These are phyloP conservation scores for Polyommatus icarus DNA, from an alignment of 2,888 invertebrate genomes.

Conservation along the genomic window DNA sequence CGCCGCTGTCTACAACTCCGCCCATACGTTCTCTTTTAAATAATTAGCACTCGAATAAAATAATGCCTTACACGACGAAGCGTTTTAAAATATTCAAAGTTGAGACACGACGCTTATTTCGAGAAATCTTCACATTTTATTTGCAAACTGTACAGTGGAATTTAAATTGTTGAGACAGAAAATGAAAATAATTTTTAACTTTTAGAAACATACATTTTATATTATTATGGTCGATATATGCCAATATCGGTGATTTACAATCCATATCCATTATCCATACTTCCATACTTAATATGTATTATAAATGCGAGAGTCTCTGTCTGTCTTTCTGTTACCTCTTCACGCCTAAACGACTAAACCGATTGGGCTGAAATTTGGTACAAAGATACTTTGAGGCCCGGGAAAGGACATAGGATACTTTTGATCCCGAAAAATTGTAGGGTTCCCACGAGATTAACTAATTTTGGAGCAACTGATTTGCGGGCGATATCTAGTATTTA, in stretches of 20 bases:
- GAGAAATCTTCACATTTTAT: neutral
- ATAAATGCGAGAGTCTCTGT: too few relatives aligned
- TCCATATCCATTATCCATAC: too few relatives aligned
- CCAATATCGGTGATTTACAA: neutral
- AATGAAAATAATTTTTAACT: neutral
- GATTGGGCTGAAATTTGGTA: too few relatives aligned
- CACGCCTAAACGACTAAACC: too few relatives aligned
- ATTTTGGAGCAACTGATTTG: too few relatives aligned
- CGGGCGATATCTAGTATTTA: neutral
- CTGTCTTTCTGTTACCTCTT: too few relatives aligned
- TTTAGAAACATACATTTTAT: neutral
- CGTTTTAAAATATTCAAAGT: slow-evolving; percentile 2
- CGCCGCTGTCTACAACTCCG: slow-evolving; percentile 19
- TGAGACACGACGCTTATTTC: neutral
- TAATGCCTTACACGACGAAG: slow-evolving; percentile 4
- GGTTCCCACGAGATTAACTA: too few relatives aligned
- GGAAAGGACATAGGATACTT: too few relatives aligned
- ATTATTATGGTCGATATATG: neutral
- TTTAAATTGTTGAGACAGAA: neutral
- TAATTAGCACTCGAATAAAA: slow-evolving; percentile 18
- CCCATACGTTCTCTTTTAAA: slow-evolving; percentile 22
- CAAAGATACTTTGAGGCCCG: too few relatives aligned
- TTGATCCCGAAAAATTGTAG: too few relatives aligned
- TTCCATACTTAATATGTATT: too few relatives aligned
- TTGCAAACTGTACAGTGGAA: neutral